Evolutionary conservation across 2,113 vertebrate species (phyloP), one percentile per base, ranked within the genome.

Genomic region (Aptenodytes patagonicus): DNA sequence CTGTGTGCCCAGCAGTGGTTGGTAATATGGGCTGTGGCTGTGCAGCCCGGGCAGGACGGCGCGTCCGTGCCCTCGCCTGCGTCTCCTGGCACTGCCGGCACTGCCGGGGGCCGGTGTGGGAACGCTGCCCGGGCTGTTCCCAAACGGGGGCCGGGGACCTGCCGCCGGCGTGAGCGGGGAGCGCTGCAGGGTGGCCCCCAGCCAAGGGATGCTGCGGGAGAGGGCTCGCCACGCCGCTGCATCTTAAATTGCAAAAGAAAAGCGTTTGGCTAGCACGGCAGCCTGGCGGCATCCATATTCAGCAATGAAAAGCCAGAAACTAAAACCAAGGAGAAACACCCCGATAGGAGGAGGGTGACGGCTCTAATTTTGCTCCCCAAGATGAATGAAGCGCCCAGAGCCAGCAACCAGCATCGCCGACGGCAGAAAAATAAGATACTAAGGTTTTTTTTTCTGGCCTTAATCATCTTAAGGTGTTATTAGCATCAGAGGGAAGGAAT

Each of bases 401-500:
- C 34, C 94, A 82, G 22, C 54, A 8, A 55, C 21, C 84, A 72
- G 69, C 80, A 65, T 26, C 61, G 15, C 38, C 11, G 5, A 81
- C 1, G 8, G 73, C 81, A 93, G 81, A 62, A 58, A 95, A 93
- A 87, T 11, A 58, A 77, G 44, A 80, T 8, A n/a, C 34, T 9
- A 28, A 12, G 44, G 24, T 0, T 5, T 8, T 49, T 19, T 44
- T 70, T 52, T 31, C 66, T 15, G 25, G 61, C 42, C 83, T 94
- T 96, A 96, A 96, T 96, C 70, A 92, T 97, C 80, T 96, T 94
- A 97, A 96, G 89, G 90, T 86, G 82, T 84, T 89, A 94, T 96
- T 93, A 95, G 90, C 89, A 96, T 93, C 83, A 85, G 78, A 64
- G 36, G 78, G 87, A 93, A 94, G 86, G 90, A 95, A 97, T 97